Conservation (phyloP, 2,888 invertebrate species). For the Mythimna pallens region DNA sequence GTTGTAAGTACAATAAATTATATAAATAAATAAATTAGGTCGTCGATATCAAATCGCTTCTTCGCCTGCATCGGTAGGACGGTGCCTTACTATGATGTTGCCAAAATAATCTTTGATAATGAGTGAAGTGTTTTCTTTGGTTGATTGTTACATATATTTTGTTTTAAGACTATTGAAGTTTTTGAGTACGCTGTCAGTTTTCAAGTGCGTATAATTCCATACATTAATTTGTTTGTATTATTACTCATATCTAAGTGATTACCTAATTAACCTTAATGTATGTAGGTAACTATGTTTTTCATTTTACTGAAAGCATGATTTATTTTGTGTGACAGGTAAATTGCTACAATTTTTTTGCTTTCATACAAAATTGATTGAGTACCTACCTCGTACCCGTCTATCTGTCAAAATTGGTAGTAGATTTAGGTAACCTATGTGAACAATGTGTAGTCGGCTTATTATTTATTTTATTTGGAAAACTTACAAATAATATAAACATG, state of each 20-base stretch:
- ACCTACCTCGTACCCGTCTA: background rate
- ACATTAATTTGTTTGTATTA: background rate
- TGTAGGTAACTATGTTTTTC: too few relatives aligned
- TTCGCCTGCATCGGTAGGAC: background rate
- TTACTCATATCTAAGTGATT: background rate
- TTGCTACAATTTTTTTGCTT: slow-evolving; percentile 3
- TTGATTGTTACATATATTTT: slow-evolving; percentile 8
- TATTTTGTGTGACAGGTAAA: background rate
- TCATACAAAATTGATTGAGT: slow-evolving; percentile 2
- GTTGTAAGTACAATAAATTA: too few relatives aligned
- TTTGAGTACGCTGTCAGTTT: background rate
- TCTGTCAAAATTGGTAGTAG: background rate
- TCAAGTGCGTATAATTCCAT: background rate
- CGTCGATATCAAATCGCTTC: background rate
- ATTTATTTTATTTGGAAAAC: too few relatives aligned
- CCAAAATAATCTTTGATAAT: slow-evolving; percentile 31
- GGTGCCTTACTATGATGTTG: slow-evolving; percentile 21
- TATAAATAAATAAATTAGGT: too few relatives aligned
- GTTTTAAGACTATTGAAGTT: slow-evolving; percentile 6
- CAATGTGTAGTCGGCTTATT: background rate
- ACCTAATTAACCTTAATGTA: background rate
- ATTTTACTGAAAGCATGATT: slow-evolving; percentile 7
- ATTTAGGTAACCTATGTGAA: background rate
- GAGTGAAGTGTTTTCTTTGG: slow-evolving; percentile 43
- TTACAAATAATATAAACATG: too few relatives aligned